Evolutionary conservation across 2,888 invertebrate species (phyloP).

Genomic region (Aphrophora alni): DNA sequence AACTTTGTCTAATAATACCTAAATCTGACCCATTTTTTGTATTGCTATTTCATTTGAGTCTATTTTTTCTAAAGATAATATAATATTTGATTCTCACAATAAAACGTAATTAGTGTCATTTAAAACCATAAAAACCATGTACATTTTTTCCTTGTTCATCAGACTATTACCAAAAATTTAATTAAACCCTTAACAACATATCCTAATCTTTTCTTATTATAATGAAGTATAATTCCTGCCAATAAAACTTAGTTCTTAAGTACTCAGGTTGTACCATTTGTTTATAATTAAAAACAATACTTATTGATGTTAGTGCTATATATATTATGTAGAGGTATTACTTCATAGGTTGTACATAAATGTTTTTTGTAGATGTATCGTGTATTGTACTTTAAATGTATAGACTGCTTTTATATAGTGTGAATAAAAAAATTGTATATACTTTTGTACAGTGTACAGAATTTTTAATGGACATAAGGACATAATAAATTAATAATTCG

Average conservation of each 20-base stretch:
- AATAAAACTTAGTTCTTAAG: neutral
- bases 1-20: too few species aligned
- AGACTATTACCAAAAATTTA: too few species aligned
- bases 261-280: neutral
- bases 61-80: too few species aligned
- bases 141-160: too few species aligned
- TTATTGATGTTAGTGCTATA: neutral
- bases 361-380: neutral
- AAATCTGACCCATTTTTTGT: too few species aligned
- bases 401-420: conserved; percentile 9
- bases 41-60: too few species aligned
- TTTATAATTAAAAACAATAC: neutral
- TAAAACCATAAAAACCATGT: too few species aligned
- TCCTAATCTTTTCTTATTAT: too few species aligned
- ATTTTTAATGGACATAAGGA: conserved; percentile 6
- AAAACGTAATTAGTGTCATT: too few species aligned
- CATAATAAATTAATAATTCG: neutral
- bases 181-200: too few species aligned
- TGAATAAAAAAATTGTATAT: neutral
- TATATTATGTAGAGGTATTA: neutral
- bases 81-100: too few species aligned
- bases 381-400: conserved; percentile 2
- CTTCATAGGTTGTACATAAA: neutral
- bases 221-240: neutral
- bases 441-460: neutral